These are phyloP conservation scores for Phaonia tiefii DNA, from an alignment of 2,888 invertebrate genomes.

Conservation along the genomic window DNA sequence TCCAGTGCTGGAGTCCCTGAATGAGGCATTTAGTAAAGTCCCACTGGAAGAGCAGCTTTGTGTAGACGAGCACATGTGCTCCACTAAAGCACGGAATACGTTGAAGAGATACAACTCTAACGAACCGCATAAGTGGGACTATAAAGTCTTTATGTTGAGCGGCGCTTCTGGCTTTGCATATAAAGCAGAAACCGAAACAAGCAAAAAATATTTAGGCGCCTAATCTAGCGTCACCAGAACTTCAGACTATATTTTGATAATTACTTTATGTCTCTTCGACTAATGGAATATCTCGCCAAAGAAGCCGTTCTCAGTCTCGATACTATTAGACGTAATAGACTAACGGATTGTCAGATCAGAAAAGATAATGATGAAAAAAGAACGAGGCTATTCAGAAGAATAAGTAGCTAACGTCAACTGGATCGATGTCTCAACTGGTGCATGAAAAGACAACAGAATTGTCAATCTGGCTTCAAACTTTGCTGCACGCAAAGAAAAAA, in stretches of 20 bases:
- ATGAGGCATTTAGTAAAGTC: no score
- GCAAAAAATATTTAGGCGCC: conserved; percentile 51
- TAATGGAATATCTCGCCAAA: conserved; percentile 45
- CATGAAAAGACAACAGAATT: no score
- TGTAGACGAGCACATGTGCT: no score
- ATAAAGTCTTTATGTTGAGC: no score
- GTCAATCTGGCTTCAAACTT: no score
- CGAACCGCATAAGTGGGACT: no score
- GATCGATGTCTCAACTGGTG: conserved; percentile 50
- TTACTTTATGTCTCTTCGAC: conserved; percentile 52
- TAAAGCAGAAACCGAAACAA: conserved; percentile 48
- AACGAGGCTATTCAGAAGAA: no score
- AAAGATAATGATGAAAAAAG: conserved; percentile 48
- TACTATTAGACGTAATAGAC: conserved; percentile 48
- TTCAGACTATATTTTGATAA: no score
- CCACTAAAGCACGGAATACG: no score
- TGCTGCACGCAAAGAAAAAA: no score
- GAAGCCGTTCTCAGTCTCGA: conserved; percentile 39
- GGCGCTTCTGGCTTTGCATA: conserved; percentile 67
- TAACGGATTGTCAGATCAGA: conserved; percentile 43
- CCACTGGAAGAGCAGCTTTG: no score
- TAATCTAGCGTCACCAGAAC: conserved; percentile 50
- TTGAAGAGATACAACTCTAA: no score
- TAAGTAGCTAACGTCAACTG: conserved; percentile 53
- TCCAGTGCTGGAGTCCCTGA: conserved; percentile 21